Evolutionary conservation across 2,797 vertebrate species (phyloP), one percentile per base, ranked within the genome.

Genomic region (Odontamblyopus lacepedii): DNA sequence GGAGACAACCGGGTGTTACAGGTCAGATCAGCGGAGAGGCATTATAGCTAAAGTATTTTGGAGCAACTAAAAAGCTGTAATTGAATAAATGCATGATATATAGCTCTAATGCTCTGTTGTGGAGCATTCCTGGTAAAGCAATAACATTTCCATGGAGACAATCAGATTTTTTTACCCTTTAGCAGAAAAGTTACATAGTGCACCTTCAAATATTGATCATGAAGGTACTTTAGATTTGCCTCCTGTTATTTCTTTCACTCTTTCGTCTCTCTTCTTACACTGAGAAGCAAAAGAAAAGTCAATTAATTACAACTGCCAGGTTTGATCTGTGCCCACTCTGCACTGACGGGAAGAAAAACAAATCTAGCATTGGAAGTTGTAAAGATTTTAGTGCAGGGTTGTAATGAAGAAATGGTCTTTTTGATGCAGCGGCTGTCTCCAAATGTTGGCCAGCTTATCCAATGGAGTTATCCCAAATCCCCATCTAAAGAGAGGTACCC

Each of bases 391-490:
- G 59, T 6, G 55, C 0, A 26, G 75, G 70, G 64, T 72, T 9
- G 78, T 84, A 66, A 83, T 83, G 82, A 87, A 88, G 84, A 83
- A 80, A 44, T 16, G 19, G 72, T 87, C 84, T 85, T 72, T 84
- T 92, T 89, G 88, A 89, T 89, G 86, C 79, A 81, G 78, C 80
- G 63, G 78, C 72, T 41, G 61, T 73, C 30, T 70, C 77, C 83
- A 81, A 85, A 88, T 81, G 82, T 91, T 90, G 89, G 88, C 85
- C 77, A 50, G 73, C 81, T 87, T 87, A 86, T 91, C 89, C 88
- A 38, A 90, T 75, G 79, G 83, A 90, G 89, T 86, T 86, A 87
- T 86, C 77, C 83, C 82, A 84, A 92, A 89, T 85, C 87, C 82
- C 82, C 83, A 75, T 88, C 81, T 77, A 82, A 89, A 83, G 71